Evolutionary conservation across 2,888 invertebrate genomes (phyloP).

Genomic region (Dryobota labecula): DNA sequence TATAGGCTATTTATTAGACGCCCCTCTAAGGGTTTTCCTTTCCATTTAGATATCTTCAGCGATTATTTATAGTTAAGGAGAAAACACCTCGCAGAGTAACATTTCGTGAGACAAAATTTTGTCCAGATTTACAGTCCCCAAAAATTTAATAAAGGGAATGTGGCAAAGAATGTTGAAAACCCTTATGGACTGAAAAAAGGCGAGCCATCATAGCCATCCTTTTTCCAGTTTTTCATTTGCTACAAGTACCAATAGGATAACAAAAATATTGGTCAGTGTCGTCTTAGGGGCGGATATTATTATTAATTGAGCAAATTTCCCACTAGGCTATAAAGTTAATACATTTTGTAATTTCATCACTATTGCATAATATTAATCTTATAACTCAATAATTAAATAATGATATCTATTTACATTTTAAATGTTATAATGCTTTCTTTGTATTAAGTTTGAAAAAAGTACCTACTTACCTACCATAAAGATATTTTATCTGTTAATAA

Average conservation of each 20-base stretch:
- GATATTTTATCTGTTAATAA: background rate
- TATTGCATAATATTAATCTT: constrained; percentile 8
- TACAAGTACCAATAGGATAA: no score
- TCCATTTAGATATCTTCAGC: background rate
- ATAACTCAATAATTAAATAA: background rate
- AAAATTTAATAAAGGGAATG: background rate
- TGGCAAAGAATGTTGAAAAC: background rate
- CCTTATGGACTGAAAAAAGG: background rate
- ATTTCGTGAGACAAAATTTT: background rate
- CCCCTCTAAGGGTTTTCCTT: background rate
- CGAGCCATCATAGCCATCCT: background rate
- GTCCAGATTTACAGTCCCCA: no score
- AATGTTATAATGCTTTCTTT: background rate
- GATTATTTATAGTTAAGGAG: background rate
- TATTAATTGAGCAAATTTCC: background rate
- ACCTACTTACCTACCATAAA: background rate
- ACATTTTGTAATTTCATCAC: background rate
- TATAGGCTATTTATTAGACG: background rate
- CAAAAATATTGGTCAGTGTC: background rate
- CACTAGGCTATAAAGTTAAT: background rate
- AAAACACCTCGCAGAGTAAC: background rate
- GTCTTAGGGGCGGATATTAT: no score
- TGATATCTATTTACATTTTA: background rate
- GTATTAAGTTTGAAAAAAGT: background rate
- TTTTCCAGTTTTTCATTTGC: background rate